Evolutionary conservation across 2,888 invertebrate species (phyloP), one percentile per base, ranked within the genome.

Genomic region (Zaprionus lineosus): DNA sequence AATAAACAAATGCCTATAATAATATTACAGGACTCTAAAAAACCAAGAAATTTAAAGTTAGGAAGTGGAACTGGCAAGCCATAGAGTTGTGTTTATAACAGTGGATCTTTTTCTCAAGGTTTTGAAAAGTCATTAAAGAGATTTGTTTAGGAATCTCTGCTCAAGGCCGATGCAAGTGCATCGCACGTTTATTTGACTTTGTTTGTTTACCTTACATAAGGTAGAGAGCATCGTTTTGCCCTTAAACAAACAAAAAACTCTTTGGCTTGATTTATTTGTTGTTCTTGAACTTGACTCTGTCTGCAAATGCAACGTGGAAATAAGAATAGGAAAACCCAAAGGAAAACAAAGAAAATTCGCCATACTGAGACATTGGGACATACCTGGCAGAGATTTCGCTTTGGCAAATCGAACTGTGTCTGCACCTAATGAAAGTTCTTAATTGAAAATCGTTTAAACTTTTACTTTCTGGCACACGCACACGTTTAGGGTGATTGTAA

Each of bases 381-480:
- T 81, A 86, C 86, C 81, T 81, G 81, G 86, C 81, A 81, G 55
- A 51, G 73, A 62, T 62, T 59, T 55, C 37, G 29, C 58, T 84
- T n/a, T 84, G 67, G 72, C 75, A 77, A 74, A 77, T 73, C 64
- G 57, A 63, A 71, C 16, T 19, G 21, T 26, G 29, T 52, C 12
- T 44, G 48, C 72, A 67, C 67, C 72, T 59, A 65, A 33, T n/a
- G 52, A 59, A 66, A 46, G 31, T 21, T 18, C 16, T 50, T 18
- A 39, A 51, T 44, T 50, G 9, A 43, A 55, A 48, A 61, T 53
- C 61, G 33, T 26, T 56, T 51, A 53, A 57, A 78, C 78, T 78
- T 83, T 78, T 78, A 78, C 78, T 78, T 85, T 78, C 84, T 78
- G 84, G 85, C 77, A 84, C n/a, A n/a, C 70, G 60, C 59, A 44